Base-by-base conservation (phyloP, 2,797 vertebrate species). In the Amblyopsis hoosieri region DNA sequence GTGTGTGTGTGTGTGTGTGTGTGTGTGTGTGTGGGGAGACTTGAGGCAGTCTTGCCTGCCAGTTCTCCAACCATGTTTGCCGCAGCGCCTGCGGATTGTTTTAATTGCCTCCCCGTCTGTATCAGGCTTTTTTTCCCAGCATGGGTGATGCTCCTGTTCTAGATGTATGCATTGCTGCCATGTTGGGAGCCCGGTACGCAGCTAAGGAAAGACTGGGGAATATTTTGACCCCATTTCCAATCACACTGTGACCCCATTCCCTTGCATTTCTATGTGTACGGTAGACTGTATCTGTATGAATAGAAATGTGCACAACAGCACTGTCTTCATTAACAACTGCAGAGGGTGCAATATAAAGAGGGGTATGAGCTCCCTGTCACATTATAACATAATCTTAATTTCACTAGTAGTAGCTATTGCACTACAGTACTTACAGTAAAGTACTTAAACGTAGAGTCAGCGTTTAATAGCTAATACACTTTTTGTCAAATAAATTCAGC, bases 111-210 rank as follows among this genome's bases (percentile, higher is more conserved):
- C 14, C 52, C 37, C 11, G n/a, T 63, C 60, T 55, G 3, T 12
- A 42, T 45, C 47, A 33, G 23, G 23, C 23, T 29, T 29, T 29
- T 13, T 23, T 15, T 63, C 48, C 60, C 58, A 3, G 46, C 45
- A 12, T 48, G 49, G 56, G 33, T 57, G 52, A 14, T 48, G 31
- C 55, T 61, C 37, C 8, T 10, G 45, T 13, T 23, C 45, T 69
- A 59, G 62, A 51, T 70, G 61, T 64, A 62, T 66, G 60, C 59
- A 49, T 64, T 53, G 51, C 66, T 57, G 71, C 59, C 71, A 56
- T 78, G 55, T 60, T 68, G 62, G 62, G 67, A 64, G 60, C 50
- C 19, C 1, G 54, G 12, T 11, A 12, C 59, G 14, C 33, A 45
- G 60, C 64, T 31, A 37, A 37, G 33, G 33, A 37, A 50, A 15